These are phyloP conservation scores for Panthera uncia DNA, from an alignment of 2,113 vertebrate genomes.

Conservation along the genomic window DNA sequence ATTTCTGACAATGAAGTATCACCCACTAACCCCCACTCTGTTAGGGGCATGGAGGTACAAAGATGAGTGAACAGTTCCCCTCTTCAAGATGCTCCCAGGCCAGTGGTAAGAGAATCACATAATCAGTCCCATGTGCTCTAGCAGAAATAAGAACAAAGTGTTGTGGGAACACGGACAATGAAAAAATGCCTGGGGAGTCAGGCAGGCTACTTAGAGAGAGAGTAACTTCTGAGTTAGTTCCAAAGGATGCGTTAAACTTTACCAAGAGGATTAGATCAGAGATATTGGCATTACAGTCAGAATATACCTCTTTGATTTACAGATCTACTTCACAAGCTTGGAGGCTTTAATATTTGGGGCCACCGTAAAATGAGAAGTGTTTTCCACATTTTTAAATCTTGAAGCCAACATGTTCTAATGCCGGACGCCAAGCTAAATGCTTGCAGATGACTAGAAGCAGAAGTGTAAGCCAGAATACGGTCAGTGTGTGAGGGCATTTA, in stretches of 20 bases:
- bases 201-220: not conserved
- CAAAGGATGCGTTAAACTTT: constrained; percentile 12
- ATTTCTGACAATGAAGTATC: not conserved
- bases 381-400: not conserved
- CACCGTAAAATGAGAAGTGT: not conserved
- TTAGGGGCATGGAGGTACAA: not conserved
- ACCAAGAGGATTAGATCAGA: not conserved
- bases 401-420: not conserved
- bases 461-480: not conserved
- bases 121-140: not conserved
- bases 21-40: not conserved
- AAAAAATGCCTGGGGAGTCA: not conserved
- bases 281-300: not conserved
- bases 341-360: not conserved
- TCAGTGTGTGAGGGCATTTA: not conserved
- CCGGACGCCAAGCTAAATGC: not conserved
- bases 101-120: not conserved
- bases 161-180: not conserved
- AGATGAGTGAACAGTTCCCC: not conserved
- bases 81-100: not conserved
- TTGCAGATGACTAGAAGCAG: not conserved
- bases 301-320: not conserved
- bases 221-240: not conserved
- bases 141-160: not conserved
- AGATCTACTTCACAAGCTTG: not conserved